phyloP scores from a whole-genome alignment of 1,140 invertebrate genomes.

The Drosophila ambigua region DNA sequence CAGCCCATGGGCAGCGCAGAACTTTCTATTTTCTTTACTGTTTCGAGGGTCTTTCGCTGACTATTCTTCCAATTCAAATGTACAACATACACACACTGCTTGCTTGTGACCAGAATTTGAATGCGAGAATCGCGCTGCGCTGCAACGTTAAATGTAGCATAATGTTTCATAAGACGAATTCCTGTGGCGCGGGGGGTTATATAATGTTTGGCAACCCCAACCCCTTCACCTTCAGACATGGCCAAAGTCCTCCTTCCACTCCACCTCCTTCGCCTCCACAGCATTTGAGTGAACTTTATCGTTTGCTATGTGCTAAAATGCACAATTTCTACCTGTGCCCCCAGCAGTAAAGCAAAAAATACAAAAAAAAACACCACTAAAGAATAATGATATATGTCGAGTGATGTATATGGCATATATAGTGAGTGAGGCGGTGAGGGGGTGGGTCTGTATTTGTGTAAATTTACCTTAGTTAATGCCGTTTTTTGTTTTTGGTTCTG shows the following conservation, averaged over 20 bases:
- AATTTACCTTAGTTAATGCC: slow-evolving; percentile 28
- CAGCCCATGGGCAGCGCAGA: slow-evolving; percentile 42
- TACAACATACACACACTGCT: background rate
- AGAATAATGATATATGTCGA: slow-evolving; percentile 30
- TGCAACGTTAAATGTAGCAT: slow-evolving; percentile 16
- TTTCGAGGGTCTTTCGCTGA: slow-evolving; percentile 51
- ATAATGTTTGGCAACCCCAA: background rate
- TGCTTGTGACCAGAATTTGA: slow-evolving; percentile 9
- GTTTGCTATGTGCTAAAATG: slow-evolving; percentile 68
- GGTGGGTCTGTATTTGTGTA: slow-evolving; percentile 24
- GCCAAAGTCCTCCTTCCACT: slow-evolving; percentile 28
- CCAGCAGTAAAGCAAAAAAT: background rate
- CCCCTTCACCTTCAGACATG: background rate
- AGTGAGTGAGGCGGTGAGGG: slow-evolving; percentile 15
- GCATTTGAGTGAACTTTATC: slow-evolving; percentile 47
- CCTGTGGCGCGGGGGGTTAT: background rate
- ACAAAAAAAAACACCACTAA: slow-evolving; percentile 7
- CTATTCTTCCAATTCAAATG: background rate
- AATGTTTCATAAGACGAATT: slow-evolving; percentile 20
- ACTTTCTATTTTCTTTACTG: slow-evolving; percentile 82
- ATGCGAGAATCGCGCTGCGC: background rate
- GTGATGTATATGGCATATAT: too few species aligned
- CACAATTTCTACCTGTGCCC: slow-evolving; percentile 35
- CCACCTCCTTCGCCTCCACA: background rate
- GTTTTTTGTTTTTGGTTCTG: slow-evolving; percentile 20